phyloP scores from a whole-genome alignment of 1,140 invertebrate species.

The Diachasma alloeum region DNA sequence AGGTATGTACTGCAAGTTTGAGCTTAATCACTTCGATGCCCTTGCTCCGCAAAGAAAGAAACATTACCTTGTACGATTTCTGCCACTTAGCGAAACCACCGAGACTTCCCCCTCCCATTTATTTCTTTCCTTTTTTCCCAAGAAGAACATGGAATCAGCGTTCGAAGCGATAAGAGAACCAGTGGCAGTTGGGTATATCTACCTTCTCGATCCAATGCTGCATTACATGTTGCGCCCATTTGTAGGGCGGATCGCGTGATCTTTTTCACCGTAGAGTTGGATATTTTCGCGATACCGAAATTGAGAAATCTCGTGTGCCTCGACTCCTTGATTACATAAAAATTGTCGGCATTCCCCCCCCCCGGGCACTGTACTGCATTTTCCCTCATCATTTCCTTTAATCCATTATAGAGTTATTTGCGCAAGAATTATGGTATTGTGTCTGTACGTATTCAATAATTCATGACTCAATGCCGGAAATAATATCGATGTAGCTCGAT shows the following conservation, averaged over 20 bases:
- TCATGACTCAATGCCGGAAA: neutral
- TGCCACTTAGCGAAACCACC: neutral
- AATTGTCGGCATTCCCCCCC: slow-evolving; percentile 11
- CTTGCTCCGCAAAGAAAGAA: slow-evolving; percentile 4
- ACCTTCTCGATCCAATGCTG: slow-evolving; percentile 12
- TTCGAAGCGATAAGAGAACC: neutral
- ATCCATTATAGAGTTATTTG: neutral
- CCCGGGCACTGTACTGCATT: neutral
- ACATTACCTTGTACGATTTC: neutral
- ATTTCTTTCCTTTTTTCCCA: neutral
- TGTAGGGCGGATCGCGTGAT: slow-evolving; percentile 24
- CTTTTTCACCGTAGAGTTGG: neutral
- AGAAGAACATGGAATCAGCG: neutral
- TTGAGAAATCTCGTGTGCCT: slow-evolving; percentile 26
- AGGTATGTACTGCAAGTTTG: neutral
- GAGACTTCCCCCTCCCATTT: neutral
- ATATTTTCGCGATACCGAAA: slow-evolving; percentile 7
- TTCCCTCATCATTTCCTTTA: neutral
- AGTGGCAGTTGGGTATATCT: slow-evolving; percentile 13
- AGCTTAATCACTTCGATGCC: neutral
- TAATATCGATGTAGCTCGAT: too few relatives aligned
- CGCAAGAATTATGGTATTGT: neutral
- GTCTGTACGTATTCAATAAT: neutral
- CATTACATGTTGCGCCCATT: slow-evolving; percentile 18
- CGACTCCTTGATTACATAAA: slow-evolving; percentile 21